A percentile compares a stretch with the other conserved stretches of the same genome.
These are phyloP conservation scores for Trematomus loennbergii DNA, from an alignment of 2,113 vertebrate genomes.

Conservation along the genomic window DNA sequence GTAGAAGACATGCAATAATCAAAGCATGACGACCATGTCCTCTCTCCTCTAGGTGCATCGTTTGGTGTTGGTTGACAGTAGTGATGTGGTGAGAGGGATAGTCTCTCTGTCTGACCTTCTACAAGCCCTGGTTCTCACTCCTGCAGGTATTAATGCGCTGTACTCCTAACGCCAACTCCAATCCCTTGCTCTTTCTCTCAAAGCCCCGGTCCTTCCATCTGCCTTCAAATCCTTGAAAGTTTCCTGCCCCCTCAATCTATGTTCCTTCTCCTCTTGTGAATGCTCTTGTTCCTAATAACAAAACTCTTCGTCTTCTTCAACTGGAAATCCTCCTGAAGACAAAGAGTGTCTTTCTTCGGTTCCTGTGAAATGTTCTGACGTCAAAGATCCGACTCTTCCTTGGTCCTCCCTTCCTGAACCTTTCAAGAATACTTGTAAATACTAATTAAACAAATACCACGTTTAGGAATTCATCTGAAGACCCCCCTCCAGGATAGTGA, in stretches of 20 bases:
- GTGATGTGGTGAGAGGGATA: conserved; percentile 89
- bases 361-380: neutral
- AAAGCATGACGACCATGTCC: neutral
- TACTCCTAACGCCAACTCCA: conserved; percentile 83
- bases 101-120: conserved; percentile 97
- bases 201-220: neutral
- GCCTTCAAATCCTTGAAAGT: conserved; percentile 19
- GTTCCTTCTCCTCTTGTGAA: neutral
- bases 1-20: neutral
- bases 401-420: neutral
- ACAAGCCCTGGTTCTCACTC: conserved; percentile 94
- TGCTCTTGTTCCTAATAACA: neutral
- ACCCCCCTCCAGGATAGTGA: neutral
- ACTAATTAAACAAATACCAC: neutral
- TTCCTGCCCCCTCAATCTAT: conserved; percentile 24
- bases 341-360: neutral
- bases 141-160: conserved; percentile 96
- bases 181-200: conserved; percentile 28
- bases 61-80: conserved; percentile 92
- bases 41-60: conserved; percentile 91
- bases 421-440: neutral
- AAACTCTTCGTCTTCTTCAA: neutral
- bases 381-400: neutral
- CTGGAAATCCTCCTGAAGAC: conserved; percentile 7
- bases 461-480: neutral